Evolutionary conservation across 2,797 vertebrate genomes (phyloP), one percentile per base, ranked within the genome.

Genomic region (Sebastes alutus): DNA sequence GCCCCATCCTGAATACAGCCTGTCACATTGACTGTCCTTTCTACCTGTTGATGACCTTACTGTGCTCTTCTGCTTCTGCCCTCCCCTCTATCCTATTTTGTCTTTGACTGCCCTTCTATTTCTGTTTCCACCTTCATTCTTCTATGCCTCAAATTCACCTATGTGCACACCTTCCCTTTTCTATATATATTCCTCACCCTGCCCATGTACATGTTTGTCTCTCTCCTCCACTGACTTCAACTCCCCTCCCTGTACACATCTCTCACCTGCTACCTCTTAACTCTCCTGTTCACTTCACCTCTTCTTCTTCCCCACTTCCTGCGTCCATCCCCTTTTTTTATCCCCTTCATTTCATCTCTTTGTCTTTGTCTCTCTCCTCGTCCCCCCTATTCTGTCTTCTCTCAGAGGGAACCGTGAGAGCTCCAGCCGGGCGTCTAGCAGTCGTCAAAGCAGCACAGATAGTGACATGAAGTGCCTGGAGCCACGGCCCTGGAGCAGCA

Each of bases 401-500:
- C 90, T 75, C 95, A 99, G 98, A 96, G 97, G 97, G 62, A 97
- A 96, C 93, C 95, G 98, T 46, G 98, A 99, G 18, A 95, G 97
- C 88, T 96, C 97, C 85, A 97, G 96, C 85, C 94, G 97, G 33
- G 96, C 97, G 8, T 97, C 97, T 0, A 97, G 98, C 95, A 99
- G 99, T 93, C 97, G 98, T 64, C 99, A 99, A 93, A 99, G 98
- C 97, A 99, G 99, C 96, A 99, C 97, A 2, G 99, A 99, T 94
- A 98, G 97, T 2, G 99, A 99, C 78, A 95, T 99, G 91, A 99
- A 98, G 87, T 97, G 98, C 2, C 95, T 99, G 95, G 99, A 99
- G 88, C 99, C 98, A 0, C 97, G 98, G 68, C 99, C 99, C 0
- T 99, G 99, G 99, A 99, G 99, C 95, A 99, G 99, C 96, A 99